These are phyloP conservation scores for Brachystomella parvula DNA, from an alignment of 1,140 invertebrate species.

Conservation along the genomic window DNA sequence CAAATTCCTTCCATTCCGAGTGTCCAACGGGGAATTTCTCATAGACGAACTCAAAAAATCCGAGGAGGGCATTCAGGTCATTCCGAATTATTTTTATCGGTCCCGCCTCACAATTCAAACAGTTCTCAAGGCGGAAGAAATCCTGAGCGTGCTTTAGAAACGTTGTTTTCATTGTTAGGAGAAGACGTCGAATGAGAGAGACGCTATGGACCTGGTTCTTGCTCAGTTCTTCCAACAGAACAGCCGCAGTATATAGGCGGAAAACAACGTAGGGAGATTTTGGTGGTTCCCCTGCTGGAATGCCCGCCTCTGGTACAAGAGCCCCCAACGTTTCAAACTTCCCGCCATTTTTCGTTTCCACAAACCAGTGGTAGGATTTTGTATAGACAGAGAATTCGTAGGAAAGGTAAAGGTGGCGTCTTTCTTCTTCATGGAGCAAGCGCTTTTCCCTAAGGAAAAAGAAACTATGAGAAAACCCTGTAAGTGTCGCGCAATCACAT, in stretches of 20 bases:
- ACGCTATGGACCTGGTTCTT: not conserved
- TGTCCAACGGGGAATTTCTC: not conserved
- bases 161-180: not conserved
- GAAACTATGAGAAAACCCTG: too few species aligned
- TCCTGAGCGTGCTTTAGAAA: not conserved
- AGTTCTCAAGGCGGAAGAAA: not conserved
- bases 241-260: not conserved
- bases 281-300: not conserved
- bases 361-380: not conserved
- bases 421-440: not conserved
- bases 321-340: not conserved
- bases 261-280: not conserved
- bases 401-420: not conserved
- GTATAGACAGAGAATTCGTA: not conserved
- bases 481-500: too few species aligned
- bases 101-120: not conserved
- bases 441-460: not conserved
- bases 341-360: not conserved
- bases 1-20: not conserved
- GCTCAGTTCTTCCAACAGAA: not conserved
- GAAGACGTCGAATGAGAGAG: not conserved
- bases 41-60: not conserved
- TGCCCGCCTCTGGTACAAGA: not conserved
- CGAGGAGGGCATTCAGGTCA: not conserved
- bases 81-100: not conserved